phyloP scores from a whole-genome alignment of 2,797 vertebrate genomes.

The Paramormyrops hopkinsi region DNA sequence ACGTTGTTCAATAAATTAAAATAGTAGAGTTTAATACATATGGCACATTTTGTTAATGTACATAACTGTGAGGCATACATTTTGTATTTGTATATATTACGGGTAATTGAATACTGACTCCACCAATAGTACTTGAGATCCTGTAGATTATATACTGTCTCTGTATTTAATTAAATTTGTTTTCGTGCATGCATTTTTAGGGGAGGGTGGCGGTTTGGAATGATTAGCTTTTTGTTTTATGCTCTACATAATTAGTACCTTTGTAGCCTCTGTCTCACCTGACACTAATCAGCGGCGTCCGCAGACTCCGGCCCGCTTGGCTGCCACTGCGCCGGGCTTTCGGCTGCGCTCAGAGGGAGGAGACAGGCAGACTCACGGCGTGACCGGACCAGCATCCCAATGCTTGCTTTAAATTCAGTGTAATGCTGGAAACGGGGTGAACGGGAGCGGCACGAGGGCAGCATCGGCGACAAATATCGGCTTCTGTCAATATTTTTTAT shows the following conservation, averaged over 20 bases:
- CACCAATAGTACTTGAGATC: not conserved
- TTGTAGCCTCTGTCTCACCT: conserved; percentile 12
- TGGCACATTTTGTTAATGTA: not conserved
- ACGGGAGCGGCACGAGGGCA: conserved; percentile 40
- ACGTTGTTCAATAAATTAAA: not conserved
- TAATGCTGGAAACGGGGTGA: conserved; percentile 24
- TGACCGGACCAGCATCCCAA: conserved; percentile 30
- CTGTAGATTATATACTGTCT: not conserved
- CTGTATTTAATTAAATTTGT: not conserved
- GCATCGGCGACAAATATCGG: conserved; percentile 24
- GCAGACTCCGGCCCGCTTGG: not conserved
- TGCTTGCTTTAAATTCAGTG: conserved; percentile 12
- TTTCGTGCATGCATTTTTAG: not conserved
- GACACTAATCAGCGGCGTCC: not conserved
- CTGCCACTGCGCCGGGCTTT: conserved; percentile 21
- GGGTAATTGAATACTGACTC: not conserved
- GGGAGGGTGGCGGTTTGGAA: not conserved
- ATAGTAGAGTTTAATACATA: not conserved
- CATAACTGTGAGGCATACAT: not conserved
- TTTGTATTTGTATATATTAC: not conserved
- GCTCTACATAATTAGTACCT: not conserved
- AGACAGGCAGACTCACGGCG: conserved; percentile 30
- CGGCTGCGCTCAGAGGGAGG: conserved; percentile 30
- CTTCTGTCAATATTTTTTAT: conserved; percentile 46
- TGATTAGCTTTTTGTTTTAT: not conserved